Percentiles rank a stretch among this genome's conserved stretches.
Conservation (phyloP, 37 sponge, comb jelly and placozoan species). For the Hormiphora californensis region DNA sequence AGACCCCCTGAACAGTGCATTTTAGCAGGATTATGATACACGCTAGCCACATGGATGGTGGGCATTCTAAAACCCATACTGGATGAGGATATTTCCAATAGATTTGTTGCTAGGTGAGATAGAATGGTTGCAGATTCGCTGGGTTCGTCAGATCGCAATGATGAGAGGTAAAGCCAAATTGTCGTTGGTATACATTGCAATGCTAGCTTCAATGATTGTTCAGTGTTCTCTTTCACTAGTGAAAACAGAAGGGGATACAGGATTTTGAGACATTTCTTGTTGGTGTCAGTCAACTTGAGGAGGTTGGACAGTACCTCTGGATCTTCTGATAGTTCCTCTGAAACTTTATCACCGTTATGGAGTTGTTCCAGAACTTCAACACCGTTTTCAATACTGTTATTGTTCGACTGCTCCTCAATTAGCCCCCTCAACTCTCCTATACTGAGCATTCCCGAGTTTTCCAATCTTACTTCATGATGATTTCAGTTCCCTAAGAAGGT, state of each 20-base stretch:
- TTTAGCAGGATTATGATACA: conserved; percentile 31
- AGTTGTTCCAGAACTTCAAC: no score
- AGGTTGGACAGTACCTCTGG: background rate
- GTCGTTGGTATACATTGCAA: background rate
- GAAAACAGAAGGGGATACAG: conserved; percentile 13
- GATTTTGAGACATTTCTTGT: background rate
- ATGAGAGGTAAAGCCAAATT: background rate
- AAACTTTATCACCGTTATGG: no score
- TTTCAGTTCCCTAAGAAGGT: no score
- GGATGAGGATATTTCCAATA: background rate
- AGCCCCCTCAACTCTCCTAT: no score
- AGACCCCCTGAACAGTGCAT: conserved; percentile 30
- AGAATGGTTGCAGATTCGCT: background rate
- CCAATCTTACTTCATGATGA: no score
- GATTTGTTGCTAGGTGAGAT: background rate
- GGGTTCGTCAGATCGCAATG: background rate
- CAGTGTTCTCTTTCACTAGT: background rate
- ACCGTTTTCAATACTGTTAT: no score
- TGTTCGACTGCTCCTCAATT: no score
- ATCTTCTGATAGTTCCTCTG: no score
- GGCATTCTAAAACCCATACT: background rate
- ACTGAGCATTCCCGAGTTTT: no score
- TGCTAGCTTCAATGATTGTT: background rate
- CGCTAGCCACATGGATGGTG: conserved; percentile 25
- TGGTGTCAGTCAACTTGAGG: background rate